A percentile compares a stretch with the other conserved stretches of the same genome.
phyloP scores from a whole-genome alignment of 2,113 vertebrate genomes.

The Caracal caracal region DNA sequence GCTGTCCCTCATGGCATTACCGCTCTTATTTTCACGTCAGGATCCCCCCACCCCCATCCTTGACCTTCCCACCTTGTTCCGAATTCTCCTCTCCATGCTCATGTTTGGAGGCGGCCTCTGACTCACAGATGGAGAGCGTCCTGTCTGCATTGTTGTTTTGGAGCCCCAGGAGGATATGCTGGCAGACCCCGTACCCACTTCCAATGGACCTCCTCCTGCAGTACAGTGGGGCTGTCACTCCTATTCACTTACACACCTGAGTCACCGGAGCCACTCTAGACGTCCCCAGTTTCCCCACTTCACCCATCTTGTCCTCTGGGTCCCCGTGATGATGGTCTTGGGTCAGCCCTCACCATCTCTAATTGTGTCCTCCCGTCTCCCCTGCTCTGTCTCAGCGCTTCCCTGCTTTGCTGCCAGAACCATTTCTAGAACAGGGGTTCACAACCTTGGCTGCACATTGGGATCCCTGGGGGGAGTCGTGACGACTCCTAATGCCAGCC shows the following conservation, averaged over 20 bases:
- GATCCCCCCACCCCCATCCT: no score
- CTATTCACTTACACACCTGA: neutral
- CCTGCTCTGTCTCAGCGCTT: neutral
- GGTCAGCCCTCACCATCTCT: no score
- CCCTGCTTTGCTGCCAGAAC: neutral
- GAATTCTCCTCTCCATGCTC: neutral
- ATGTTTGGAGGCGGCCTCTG: rapidly evolving
- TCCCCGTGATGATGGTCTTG: no score
- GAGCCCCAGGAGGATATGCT: neutral
- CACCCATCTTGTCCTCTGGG: neutral
- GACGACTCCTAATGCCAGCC: neutral
- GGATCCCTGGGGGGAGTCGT: rapidly evolving
- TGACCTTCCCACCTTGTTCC: no score
- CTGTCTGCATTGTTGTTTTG: rapidly evolving
- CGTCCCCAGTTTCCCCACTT: rapidly evolving
- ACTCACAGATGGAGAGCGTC: neutral
- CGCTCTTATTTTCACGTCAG: rapidly evolving
- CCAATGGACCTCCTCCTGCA: rapidly evolving
- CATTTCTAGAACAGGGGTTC: neutral
- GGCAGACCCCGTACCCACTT: neutral
- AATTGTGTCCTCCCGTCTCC: rapidly evolving
- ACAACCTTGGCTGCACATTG: neutral
- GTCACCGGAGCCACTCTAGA: neutral
- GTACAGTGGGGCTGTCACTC: neutral
- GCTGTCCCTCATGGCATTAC: rapidly evolving